Evolutionary conservation across 92 coral and sea anemone genomes (phyloP).

Genomic region (Virgularia gustaviana): DNA sequence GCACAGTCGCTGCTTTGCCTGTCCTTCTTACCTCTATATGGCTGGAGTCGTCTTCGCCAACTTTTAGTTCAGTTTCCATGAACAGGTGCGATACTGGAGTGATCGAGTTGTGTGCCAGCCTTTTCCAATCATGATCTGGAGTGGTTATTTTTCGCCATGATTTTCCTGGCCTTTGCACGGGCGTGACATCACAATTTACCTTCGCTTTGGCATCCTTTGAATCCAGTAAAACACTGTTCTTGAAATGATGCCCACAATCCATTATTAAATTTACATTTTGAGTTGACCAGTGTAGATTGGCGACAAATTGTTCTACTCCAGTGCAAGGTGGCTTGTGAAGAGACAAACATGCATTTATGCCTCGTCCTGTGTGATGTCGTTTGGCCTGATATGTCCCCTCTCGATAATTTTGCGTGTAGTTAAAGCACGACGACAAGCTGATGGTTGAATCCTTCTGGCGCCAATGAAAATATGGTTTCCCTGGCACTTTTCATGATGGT

Average conservation of each 20-base stretch:
- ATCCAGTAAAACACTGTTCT: slow-evolving; percentile 38
- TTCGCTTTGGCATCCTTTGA: slow-evolving; percentile 64
- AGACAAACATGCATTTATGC: slow-evolving; percentile 53
- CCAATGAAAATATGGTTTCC: no score
- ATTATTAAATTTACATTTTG: slow-evolving; percentile 61
- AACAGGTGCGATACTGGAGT: no score
- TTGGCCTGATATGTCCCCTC: slow-evolving; percentile 55
- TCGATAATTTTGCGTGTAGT: slow-evolving; percentile 51
- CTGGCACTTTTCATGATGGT: no score
- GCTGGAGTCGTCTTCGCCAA: slow-evolving; percentile 2
- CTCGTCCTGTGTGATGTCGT: slow-evolving; percentile 58
- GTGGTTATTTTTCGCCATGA: no score
- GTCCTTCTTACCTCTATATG: slow-evolving; percentile 52
- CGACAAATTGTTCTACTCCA: slow-evolving; percentile 55
- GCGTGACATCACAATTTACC: slow-evolving; percentile 45
- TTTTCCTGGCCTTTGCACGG: no score
- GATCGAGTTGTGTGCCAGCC: no score
- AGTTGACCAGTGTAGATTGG: no score
- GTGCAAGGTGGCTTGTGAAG: no score
- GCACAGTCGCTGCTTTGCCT: slow-evolving; percentile 52
- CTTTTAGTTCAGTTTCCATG: not conserved
- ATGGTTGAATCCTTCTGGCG: slow-evolving; percentile 51
- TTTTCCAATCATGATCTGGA: no score
- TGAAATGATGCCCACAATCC: slow-evolving; percentile 14
- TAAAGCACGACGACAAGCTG: slow-evolving; percentile 49